Base-by-base conservation (phyloP, 1,140 invertebrate genomes). In the Acromyrmex charruanus region DNA sequence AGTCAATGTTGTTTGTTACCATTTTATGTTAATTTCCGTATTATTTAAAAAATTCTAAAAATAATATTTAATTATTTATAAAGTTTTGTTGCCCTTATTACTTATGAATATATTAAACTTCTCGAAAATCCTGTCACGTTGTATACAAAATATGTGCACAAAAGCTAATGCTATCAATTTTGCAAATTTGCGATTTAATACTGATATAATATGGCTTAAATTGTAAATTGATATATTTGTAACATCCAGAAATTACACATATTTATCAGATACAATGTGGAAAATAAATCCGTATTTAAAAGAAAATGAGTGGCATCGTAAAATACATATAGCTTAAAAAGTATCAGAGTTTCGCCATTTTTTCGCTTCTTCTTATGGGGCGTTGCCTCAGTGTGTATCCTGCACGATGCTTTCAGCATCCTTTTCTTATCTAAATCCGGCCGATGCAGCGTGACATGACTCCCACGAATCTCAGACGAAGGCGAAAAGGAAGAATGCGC, bases 351-450 rank as follows among this genome's bases (percentile, higher is more conserved):
- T 68, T 51, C 59, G 39, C 44, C 10, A 18, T 21, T 49, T 66
- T 28, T 21, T 79, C 3, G 12, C n/a, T 7, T 5, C 5, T 25
- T 69, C 21, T 77, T 39, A 21, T 6, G 31, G 16, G 10, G 58
- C 44, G 18, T 49, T 28, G 9, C 25, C 25, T 3, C 6, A 39
- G 16, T 12, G 6, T 75, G 65, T 35, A 55, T 35, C 6, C 39
- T 25, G 25, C 31, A 16, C 31, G n/a, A 49, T 49, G 49, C 55
- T 31, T 61, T 61, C 25, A 74, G 58, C 84, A 77, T 77, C 51
- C 49, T 39, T 58, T 31, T 7, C 63, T 89, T 89, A 88, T 89
- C 88, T 74, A 77, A 90, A 86, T 88, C 58, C 71, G 66, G 58
- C 63, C 71, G 55, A 81, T 65, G 77, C 72, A 31, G 49, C 59